Evolutionary conservation across 2,113 vertebrate genomes (phyloP), one percentile per base, ranked within the genome.

Genomic region (Gracilinanus agilis): DNA sequence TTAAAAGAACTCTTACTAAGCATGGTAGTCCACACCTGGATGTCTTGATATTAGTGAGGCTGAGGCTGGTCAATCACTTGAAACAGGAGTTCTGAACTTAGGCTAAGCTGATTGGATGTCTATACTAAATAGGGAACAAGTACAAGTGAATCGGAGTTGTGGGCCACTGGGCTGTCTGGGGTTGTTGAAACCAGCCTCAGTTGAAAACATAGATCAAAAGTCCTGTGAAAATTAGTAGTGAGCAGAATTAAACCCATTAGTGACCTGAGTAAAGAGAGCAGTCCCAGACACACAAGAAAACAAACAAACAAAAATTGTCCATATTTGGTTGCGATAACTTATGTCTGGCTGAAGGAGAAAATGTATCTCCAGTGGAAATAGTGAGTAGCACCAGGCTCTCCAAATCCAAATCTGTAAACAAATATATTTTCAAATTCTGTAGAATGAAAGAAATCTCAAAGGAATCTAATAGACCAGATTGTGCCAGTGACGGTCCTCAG

Each of bases 401-500:
- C 67, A 92, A 88, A 29, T 91, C 44, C 88, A 55, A n/a, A 96
- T 92, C 95, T 91, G 94, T 16, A 92, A 58, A 92, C 53, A 92
- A 93, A 96, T 24, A 94, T 83, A 83, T 1, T 40, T 54, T 61
- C 89, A 93, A 67, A 75, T 93, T 92, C 67, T 5, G 1, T 91
- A 56, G 54, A 89, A 44, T 53, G 53, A 44, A 92, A 67, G 24
- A 90, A 93, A 93, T 93, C 88, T 19, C 54, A 53, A 54, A 44
- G 23, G 25, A 90, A 10, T 9, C 9, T 1, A 92, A 90, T 83
- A 8, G 34, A 10, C 13, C 44, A 89, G 24, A 83, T 40, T 55
- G 88, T 92, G 94, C 9, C 67, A 93, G 90, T 55, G 23, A 40
- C 88, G 49, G 95, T 54, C 29, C 91, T 94, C 25, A n/a, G 9